Evolutionary conservation across 2,113 vertebrate genomes (phyloP).

Genomic region (Myrmophylax atrothorax): DNA sequence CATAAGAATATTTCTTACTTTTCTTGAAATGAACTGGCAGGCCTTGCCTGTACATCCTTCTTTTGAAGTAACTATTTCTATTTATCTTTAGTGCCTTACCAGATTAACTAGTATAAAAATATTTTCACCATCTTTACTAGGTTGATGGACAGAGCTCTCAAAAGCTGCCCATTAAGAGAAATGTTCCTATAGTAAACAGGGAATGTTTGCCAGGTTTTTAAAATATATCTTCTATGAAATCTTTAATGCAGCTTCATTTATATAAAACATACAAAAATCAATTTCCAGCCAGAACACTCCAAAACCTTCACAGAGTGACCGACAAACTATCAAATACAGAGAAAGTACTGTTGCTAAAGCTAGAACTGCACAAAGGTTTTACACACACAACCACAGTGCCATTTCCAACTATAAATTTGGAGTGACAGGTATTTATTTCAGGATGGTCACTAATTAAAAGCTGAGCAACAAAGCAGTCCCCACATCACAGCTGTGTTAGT

Average conservation of each 20-base stretch:
- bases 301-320: not conserved
- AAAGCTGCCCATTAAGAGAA: slow-evolving; percentile 82
- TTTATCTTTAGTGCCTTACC: not conserved
- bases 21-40: not conserved
- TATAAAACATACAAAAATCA: not conserved
- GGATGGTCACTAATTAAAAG: not conserved
- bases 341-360: not conserved
- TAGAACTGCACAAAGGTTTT: not conserved
- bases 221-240: not conserved
- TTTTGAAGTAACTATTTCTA: slow-evolving; percentile 61
- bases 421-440: not conserved
- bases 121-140: slow-evolving; percentile 74
- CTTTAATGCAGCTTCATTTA: not conserved
- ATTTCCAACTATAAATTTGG: not conserved
- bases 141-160: slow-evolving; percentile 71
- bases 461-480: not conserved
- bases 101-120: slow-evolving; percentile 29
- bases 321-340: not conserved
- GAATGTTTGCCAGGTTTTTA: slow-evolving; percentile 28
- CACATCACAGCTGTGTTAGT: not conserved
- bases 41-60: slow-evolving; percentile 74
- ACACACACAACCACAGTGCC: not conserved
- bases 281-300: not conserved
- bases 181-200: slow-evolving; percentile 75
- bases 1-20: not conserved